phyloP scores from a whole-genome alignment of 2,797 vertebrate genomes.

The Hoplostethus atlanticus region DNA sequence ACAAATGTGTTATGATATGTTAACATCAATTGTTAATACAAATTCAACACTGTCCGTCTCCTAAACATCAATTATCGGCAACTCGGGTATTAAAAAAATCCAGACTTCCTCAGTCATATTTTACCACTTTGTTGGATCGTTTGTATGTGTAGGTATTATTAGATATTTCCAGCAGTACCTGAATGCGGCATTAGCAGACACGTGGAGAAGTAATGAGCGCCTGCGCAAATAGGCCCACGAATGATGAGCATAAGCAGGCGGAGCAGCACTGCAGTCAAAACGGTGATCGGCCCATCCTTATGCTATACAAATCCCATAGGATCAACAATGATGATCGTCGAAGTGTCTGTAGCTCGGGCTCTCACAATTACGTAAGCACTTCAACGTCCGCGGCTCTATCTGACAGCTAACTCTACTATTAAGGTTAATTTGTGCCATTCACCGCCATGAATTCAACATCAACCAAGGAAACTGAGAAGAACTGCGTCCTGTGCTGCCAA shows the following conservation, averaged over 20 bases:
- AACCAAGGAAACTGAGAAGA: constrained; percentile 84
- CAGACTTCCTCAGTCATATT: too few relatives aligned
- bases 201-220: constrained; percentile 41
- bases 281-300: constrained; percentile 23
- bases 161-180: too few relatives aligned
- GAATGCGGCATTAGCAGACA: constrained; percentile 20
- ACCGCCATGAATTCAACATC: constrained; percentile 75
- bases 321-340: constrained; percentile 3
- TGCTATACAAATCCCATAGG: constrained; percentile 21
- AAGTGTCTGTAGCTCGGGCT: constrained; percentile 53
- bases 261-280: background rate
- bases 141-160: too few relatives aligned
- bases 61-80: too few relatives aligned
- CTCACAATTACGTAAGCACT: constrained; percentile 70
- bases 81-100: too few relatives aligned
- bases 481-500: constrained; percentile 95
- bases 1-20: too few relatives aligned
- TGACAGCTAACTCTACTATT: constrained; percentile 22
- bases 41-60: too few relatives aligned
- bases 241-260: background rate
- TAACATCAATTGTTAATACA: too few relatives aligned
- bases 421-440: constrained; percentile 47
- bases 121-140: too few relatives aligned
- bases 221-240: background rate
- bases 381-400: constrained; percentile 20